These are phyloP conservation scores for Neria commutata DNA, from an alignment of 2,888 invertebrate genomes.

Conservation along the genomic window DNA sequence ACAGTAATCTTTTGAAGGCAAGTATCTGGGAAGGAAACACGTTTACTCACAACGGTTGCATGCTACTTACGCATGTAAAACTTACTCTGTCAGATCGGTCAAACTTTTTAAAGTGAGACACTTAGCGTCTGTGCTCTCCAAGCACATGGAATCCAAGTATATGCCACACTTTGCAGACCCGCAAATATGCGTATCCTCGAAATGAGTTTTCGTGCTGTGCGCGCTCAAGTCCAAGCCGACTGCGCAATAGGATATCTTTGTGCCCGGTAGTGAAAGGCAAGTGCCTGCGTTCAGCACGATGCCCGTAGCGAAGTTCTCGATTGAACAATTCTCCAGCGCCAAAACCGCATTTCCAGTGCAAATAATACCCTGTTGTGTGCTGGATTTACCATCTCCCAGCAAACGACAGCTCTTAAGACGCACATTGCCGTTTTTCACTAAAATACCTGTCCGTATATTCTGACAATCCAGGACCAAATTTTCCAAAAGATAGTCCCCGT, in stretches of 20 bases:
- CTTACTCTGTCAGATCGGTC: conserved; percentile 33
- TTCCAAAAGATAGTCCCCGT: conserved; percentile 64
- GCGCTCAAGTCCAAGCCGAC: conserved; percentile 46
- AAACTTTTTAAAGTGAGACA: conserved; percentile 22
- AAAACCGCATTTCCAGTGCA: conserved; percentile 60
- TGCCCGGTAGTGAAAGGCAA: conserved; percentile 48
- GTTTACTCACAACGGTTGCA: no score
- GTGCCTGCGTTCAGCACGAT: conserved; percentile 62
- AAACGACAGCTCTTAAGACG: conserved; percentile 64
- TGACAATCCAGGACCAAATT: conserved; percentile 65
- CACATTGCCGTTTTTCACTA: conserved; percentile 63
- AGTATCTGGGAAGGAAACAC: conserved; percentile 14
- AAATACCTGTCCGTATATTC: conserved; percentile 64
- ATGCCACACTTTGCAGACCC: conserved; percentile 65
- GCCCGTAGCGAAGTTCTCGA: conserved; percentile 65
- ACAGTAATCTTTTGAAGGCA: no score
- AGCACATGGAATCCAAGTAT: conserved; percentile 60
- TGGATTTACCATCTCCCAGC: conserved; percentile 63
- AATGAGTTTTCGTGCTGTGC: conserved; percentile 60
- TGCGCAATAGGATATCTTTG: conserved; percentile 48
- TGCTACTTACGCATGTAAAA: background rate
- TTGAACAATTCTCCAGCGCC: conserved; percentile 62
- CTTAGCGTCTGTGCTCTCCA: conserved; percentile 39
- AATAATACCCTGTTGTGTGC: conserved; percentile 66
- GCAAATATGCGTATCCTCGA: conserved; percentile 60